Base-by-base conservation (phyloP, 2,888 invertebrate genomes). In the Serrognathus titanus region DNA sequence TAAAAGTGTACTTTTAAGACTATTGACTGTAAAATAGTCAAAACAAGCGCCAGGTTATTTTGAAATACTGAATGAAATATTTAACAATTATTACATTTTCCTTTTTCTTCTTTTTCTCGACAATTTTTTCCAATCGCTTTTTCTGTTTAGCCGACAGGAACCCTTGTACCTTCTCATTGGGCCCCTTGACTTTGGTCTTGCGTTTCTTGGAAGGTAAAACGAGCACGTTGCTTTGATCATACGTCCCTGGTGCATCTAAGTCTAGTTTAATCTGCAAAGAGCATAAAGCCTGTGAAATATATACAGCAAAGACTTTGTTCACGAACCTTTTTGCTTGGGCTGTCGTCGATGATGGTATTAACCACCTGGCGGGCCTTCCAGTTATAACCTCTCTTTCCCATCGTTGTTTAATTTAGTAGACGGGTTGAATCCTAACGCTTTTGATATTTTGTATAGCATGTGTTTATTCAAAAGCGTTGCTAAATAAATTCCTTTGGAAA, bases 101-200 rank as follows among this genome's bases (percentile, higher is more conserved):
- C 73, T 97, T 97, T 70, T 96, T 95, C 69, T 90, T 86, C 72
- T 95, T 96, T 63, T 87, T 86, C 48, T 94, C 90, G 1, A 96
- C 85, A 71, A 97, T 85, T 77, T 92, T 89, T 71, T 95, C 89
- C 50, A 97, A 78, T 58, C 85, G 82, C 74, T 95, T 96, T 53
- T 92, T 81, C 67, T 94, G 92, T 63, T 92, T 94, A 71, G 94
- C 97, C 0, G 94, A 90, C 6, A 97, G 78, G 62, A 92, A 84
- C 69, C 83, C 83, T 1, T 83, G 85, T 45, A 80, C 77, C 55
- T 83, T 83, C 46, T 77, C 75, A 39, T 81, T 81, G 10, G 84
- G 81, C 6, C 80, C 75, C 65, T 87, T 82, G 52, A 85, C 78
- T 76, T 87, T 89, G 0, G 90, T 90, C 65, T 86, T 84, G 35